These are phyloP conservation scores for Oreochromis grahami DNA, from an alignment of 2,797 vertebrate species.

Conservation along the genomic window DNA sequence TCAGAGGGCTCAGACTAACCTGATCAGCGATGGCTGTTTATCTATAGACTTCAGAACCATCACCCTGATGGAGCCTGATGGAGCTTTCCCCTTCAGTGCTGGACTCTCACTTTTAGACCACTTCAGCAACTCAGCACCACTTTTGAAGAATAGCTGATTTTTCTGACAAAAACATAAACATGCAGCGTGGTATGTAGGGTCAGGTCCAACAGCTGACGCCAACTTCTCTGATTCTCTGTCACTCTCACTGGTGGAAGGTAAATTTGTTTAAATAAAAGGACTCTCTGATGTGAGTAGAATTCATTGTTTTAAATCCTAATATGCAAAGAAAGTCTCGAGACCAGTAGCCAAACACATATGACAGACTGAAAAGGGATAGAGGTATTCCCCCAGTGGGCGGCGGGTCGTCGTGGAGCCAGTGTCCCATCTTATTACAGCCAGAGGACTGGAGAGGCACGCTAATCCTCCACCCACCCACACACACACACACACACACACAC, in stretches of 20 bases:
- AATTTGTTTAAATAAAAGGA: neutral
- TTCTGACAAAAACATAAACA: neutral
- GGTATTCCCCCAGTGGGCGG: constrained; percentile 57
- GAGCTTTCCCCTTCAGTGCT: neutral
- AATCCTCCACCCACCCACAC: constrained; percentile 50
- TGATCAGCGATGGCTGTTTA: constrained; percentile 68
- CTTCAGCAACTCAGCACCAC: neutral
- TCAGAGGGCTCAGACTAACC: constrained; percentile 72
- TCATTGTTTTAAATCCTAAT: constrained; percentile 65
- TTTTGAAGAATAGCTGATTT: neutral
- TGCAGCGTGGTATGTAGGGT: neutral
- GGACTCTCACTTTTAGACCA: constrained; percentile 37
- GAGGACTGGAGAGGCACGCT: constrained; percentile 70
- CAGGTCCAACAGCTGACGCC: neutral
- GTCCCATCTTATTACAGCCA: constrained; percentile 88
- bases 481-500: neutral
- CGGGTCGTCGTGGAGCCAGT: constrained; percentile 87
- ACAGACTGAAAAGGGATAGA: constrained; percentile 58
- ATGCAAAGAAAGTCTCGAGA: constrained; percentile 45
- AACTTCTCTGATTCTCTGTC: neutral
- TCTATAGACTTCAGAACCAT: constrained; percentile 49
- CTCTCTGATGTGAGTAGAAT: constrained; percentile 42
- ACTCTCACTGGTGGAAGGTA: neutral
- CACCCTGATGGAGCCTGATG: constrained; percentile 17
- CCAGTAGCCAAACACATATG: constrained; percentile 53